Conservation (phyloP, 2,888 invertebrate genomes). For the Mechanitis mazaeus region DNA sequence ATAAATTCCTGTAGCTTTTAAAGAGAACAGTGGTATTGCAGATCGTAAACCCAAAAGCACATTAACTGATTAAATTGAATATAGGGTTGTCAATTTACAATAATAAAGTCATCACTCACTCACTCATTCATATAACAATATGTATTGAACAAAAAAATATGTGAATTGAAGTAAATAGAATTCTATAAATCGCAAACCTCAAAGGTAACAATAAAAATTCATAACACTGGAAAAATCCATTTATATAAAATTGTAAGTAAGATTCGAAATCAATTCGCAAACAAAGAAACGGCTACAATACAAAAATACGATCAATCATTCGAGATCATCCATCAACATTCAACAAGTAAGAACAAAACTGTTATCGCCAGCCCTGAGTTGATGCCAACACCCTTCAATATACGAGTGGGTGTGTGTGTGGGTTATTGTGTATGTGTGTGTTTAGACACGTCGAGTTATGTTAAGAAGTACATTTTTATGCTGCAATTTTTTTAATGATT, state of each 20-base stretch:
- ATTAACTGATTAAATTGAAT: constrained; percentile 67
- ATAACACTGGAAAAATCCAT: not conserved
- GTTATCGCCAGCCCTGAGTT: constrained; percentile 57
- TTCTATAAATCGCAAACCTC: no score
- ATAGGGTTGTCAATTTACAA: constrained; percentile 38
- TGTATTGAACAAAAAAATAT: not conserved
- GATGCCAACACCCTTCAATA: constrained; percentile 9
- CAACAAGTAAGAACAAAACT: constrained; percentile 76
- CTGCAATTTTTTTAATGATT: no score
- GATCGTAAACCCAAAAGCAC: constrained; percentile 57
- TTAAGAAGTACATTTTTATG: not conserved
- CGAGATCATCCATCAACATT: constrained; percentile 69
- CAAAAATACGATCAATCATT: constrained; percentile 62
- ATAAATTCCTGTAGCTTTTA: constrained; percentile 46
- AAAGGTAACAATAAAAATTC: no score
- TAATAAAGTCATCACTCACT: constrained; percentile 12
- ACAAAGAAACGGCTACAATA: constrained; percentile 5
- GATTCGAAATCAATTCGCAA: constrained; percentile 24
- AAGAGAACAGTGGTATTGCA: constrained; percentile 42
- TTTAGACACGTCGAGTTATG: constrained; percentile 4
- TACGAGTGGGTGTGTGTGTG: not conserved
- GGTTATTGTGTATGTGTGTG: not conserved
- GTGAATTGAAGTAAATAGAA: not conserved
- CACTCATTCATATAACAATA: not conserved
- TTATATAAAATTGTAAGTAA: constrained; percentile 6